Evolutionary conservation across 2,797 vertebrate species (phyloP).

Genomic region (Rhincodon typus): DNA sequence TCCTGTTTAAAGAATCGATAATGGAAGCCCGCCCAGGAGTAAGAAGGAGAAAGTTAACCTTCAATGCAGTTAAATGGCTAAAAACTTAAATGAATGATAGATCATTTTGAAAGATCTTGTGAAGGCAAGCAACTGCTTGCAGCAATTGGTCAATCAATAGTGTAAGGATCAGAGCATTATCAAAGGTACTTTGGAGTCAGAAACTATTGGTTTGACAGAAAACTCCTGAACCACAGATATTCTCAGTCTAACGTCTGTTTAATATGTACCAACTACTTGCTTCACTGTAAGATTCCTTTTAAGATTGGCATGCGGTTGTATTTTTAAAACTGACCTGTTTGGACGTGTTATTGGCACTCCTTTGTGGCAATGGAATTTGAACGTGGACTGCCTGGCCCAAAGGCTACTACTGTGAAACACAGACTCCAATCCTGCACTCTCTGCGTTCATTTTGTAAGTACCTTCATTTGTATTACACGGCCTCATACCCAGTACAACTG

Average conservation of each 20-base stretch:
- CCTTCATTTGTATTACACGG: no score
- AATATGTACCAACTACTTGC: background rate
- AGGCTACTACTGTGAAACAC: no score
- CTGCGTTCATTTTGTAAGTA: no score
- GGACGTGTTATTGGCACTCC: no score
- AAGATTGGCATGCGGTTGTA: background rate
- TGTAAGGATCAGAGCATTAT: background rate
- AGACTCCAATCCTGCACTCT: no score
- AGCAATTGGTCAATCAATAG: background rate
- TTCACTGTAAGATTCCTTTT: background rate
- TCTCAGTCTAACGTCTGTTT: background rate
- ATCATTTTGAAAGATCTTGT: background rate
- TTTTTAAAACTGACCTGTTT: no score
- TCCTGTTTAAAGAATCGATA: background rate
- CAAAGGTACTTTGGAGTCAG: background rate
- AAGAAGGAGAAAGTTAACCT: background rate
- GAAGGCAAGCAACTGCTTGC: background rate
- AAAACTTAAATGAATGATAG: background rate
- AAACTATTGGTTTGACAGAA: background rate
- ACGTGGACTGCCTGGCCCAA: no score
- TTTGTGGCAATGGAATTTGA: no score
- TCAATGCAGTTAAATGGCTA: background rate
- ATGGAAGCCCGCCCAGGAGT: background rate
- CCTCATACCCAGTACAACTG: background rate
- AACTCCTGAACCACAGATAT: background rate